These are phyloP conservation scores for Diplodus puntazzo DNA, from an alignment of 2,797 vertebrate species.

Conservation along the genomic window DNA sequence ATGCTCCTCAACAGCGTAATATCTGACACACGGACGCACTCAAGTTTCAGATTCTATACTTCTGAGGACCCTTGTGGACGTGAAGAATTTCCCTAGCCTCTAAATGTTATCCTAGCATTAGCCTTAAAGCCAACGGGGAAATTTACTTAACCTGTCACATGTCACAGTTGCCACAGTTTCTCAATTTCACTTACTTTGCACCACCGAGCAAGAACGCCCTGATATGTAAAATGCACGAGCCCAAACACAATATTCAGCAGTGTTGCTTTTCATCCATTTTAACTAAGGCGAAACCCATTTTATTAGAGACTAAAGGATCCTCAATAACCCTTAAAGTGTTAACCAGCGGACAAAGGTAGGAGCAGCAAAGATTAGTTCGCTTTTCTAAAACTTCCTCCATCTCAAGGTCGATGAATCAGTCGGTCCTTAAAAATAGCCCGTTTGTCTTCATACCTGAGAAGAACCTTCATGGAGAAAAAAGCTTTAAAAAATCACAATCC, in stretches of 20 bases:
- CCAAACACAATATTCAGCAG: neutral
- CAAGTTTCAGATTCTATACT: slow-evolving; percentile 15
- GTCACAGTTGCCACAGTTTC: neutral
- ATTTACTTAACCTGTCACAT: slow-evolving; percentile 3
- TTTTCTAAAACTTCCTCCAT: neutral
- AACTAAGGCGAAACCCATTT: neutral
- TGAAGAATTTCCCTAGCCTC: neutral
- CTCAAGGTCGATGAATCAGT: neutral
- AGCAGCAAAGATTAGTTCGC: neutral
- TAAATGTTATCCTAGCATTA: neutral
- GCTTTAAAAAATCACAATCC: too few species aligned
- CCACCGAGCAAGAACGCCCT: neutral
- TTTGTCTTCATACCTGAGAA: neutral
- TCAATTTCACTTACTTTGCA: neutral
- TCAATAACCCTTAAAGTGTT: neutral
- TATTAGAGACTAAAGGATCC: neutral
- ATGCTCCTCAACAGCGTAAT: slow-evolving; percentile 34
- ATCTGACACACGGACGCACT: slow-evolving; percentile 25
- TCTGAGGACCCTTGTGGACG: neutral
- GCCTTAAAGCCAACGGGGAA: neutral
- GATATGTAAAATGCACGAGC: slow-evolving; percentile 16
- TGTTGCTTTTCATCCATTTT: neutral
- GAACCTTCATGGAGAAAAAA: neutral
- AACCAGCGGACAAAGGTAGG: neutral
- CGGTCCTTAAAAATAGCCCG: neutral